A percentile compares a stretch with the other conserved stretches of the same genome.
These are phyloP conservation scores for Danio albolineatus DNA, from an alignment of 2,797 vertebrate species.

Conservation along the genomic window DNA sequence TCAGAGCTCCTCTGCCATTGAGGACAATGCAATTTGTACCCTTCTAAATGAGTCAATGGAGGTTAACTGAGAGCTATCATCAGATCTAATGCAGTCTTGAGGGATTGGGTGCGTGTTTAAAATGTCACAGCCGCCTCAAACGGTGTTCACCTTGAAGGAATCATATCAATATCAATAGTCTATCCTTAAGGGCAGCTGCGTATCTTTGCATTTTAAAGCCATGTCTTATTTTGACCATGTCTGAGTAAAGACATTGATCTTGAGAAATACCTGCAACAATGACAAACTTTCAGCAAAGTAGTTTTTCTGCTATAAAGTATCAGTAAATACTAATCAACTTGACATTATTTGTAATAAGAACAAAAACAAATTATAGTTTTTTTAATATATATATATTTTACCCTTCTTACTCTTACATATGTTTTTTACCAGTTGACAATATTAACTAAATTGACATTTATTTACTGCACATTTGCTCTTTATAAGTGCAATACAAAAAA, in stretches of 20 bases:
- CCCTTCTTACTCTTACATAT: too few relatives aligned
- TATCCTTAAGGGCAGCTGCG: slow-evolving; percentile 4
- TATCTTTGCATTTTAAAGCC: background rate
- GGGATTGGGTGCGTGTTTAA: slow-evolving; percentile 30
- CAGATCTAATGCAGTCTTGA: slow-evolving; percentile 22
- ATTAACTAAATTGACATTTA: too few relatives aligned
- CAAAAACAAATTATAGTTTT: background rate
- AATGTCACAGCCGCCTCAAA: slow-evolving; percentile 16
- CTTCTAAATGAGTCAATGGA: slow-evolving; percentile 7
- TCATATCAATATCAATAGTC: slow-evolving; percentile 24
- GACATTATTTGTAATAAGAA: background rate
- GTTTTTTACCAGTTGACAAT: too few relatives aligned
- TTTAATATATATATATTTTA: too few relatives aligned
- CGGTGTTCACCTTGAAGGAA: slow-evolving; percentile 31
- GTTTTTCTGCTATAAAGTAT: background rate
- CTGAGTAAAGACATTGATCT: background rate
- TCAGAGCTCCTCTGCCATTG: slow-evolving; percentile 2
- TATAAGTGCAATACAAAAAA: too few relatives aligned
- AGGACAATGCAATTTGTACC: background rate
- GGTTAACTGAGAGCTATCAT: slow-evolving; percentile 42
- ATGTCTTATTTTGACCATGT: background rate
- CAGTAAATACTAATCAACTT: background rate
- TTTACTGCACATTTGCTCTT: too few relatives aligned
- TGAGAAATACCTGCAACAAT: background rate
- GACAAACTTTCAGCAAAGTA: background rate